Percentiles rank a stretch among this genome's conserved stretches.
Evolutionary conservation across 1,140 invertebrate genomes (phyloP).

Genomic region (Melipona quadrifasciata): DNA sequence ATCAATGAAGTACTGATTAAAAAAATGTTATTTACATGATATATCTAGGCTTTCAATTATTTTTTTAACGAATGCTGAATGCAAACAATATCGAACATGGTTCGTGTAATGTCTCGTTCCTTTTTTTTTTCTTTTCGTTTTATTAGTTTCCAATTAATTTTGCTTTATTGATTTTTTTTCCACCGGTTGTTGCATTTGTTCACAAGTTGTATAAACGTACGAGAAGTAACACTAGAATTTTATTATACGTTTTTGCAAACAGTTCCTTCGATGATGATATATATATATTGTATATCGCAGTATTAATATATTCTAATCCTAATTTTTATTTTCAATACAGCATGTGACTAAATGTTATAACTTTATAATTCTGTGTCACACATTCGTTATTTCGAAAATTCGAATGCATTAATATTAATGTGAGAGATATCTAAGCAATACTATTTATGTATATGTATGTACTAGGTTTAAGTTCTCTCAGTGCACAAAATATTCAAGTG

Average conservation of each 20-base stretch:
- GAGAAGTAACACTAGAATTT: background rate
- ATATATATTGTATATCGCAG: conserved; percentile 15
- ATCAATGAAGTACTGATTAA: background rate
- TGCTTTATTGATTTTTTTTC: no score
- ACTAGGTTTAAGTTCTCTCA: conserved; percentile 25
- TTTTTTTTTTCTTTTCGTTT: background rate
- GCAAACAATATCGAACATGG: background rate
- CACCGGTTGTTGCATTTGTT: background rate
- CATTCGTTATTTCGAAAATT: background rate
- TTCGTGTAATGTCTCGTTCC: background rate
- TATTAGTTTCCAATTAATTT: no score
- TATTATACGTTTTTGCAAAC: background rate
- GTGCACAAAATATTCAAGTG: conserved; percentile 21
- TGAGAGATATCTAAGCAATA: conserved; percentile 13
- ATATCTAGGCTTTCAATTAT: background rate
- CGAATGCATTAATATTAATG: background rate
- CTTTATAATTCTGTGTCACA: background rate
- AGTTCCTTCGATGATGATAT: background rate
- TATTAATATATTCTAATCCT: conserved; percentile 2
- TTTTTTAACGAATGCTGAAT: background rate
- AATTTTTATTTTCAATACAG: conserved; percentile 12
- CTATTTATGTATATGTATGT: conserved; percentile 1
- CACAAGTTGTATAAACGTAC: background rate
- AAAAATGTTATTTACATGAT: background rate
- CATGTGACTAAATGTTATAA: background rate